Evolutionary conservation across 2,888 invertebrate genomes (phyloP), one percentile per base, ranked within the genome.

Genomic region (Cephus spinipes): DNA sequence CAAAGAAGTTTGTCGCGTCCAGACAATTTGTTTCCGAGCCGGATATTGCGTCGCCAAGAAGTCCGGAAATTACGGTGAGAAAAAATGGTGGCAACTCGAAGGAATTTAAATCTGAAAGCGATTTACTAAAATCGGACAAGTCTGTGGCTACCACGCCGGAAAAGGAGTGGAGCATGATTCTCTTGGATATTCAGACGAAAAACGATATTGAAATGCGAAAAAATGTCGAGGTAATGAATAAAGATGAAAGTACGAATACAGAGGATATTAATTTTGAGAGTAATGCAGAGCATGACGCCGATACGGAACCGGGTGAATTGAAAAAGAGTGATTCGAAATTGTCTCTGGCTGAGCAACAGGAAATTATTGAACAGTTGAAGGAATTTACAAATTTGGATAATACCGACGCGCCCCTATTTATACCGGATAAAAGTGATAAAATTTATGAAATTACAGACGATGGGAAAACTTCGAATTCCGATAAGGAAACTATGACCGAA

Each of bases 1-100:
- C 89, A 1, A 87, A 85, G 11, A 87, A 85, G 34, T 78, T 90
- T 4, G 82, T 81, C 6, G 85, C 85, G 3, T 86, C 85, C 0
- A 82, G 89, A 32, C 88, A 87, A 68, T 91, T 89, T 68, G 86
- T 87, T 4, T 92, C 92, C 4, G 92, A 92, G 76, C 92, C 92
- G 0, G 90, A 91, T 76, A 90, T 92, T 11, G 82, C 87, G 0
- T 87, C 89, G 0, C 85, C 89, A 0, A 81, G 84, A 32, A 82
- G 79, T 9, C 80, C 77, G 9, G 86, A 85, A 11, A 23, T 74
- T 69, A 36, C 80, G 11, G 76, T 40, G 35, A 74, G 40, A 68
- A 77, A 23, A 78, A 55, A 55, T 23, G 55, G 23, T 6, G 77
- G 77, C 71, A 74, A 36, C 36, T 74, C 75, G 23, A 83, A 87